Evolutionary conservation across 37 sponge, comb jelly and placozoan genomes (phyloP).

Genomic region (Ianthella basta): DNA sequence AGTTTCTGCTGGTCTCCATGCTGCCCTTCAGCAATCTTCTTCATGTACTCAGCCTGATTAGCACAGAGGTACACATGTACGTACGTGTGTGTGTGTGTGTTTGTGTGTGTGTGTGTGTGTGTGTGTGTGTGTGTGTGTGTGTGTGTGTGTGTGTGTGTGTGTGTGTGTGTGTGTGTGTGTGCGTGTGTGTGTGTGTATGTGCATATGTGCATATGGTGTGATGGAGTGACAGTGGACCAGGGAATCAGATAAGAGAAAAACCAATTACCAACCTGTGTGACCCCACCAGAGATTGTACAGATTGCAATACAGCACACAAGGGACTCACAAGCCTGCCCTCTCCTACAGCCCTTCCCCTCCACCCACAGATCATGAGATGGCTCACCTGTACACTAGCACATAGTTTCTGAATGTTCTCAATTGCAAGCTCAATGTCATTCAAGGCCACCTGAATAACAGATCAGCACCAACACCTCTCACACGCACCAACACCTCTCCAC

Average conservation of each 20-base stretch:
- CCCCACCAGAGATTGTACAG: too few species aligned
- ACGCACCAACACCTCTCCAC: neutral
- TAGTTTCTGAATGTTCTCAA: slow-evolving; percentile 73
- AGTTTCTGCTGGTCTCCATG: slow-evolving; percentile 28
- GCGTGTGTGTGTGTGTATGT: slow-evolving; percentile 11
- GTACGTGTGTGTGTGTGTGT: slow-evolving; percentile 7
- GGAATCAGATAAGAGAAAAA: too few species aligned
- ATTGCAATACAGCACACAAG: too few species aligned
- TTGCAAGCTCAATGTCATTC: slow-evolving; percentile 75
- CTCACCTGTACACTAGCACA: slow-evolving; percentile 1
- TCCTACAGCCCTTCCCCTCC: too few species aligned
- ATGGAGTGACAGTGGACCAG: too few species aligned
- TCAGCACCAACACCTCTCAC: neutral
- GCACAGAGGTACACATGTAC: neutral
- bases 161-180: slow-evolving; percentile 25
- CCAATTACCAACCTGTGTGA: too few species aligned
- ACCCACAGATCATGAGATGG: too few species aligned
- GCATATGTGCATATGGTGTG: too few species aligned
- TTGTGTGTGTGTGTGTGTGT: slow-evolving; percentile 16
- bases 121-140: slow-evolving; percentile 20
- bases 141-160: slow-evolving; percentile 14
- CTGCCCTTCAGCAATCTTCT: slow-evolving; percentile 6
- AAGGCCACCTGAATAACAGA: slow-evolving; percentile 53
- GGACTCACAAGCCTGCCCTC: too few species aligned
- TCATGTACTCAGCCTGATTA: slow-evolving; percentile 43